Evolutionary conservation across 2,113 vertebrate species (phyloP), one percentile per base, ranked within the genome.

Genomic region (Dolichallabes microphthalmus): DNA sequence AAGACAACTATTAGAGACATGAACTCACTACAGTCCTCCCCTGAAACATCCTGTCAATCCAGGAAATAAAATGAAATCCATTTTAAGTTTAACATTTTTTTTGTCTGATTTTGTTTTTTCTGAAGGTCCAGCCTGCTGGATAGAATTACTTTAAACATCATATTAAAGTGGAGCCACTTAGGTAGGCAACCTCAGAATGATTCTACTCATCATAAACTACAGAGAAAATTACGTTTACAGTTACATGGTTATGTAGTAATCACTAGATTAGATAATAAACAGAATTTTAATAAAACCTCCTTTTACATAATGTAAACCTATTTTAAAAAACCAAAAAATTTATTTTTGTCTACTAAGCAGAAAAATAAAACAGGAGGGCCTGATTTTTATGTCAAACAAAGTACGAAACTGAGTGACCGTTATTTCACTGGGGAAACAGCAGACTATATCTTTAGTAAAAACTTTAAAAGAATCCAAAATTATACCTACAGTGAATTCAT

Each of bases 51-150:
- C 69, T 71, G 60, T 45, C n/a, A 52, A 19, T 83, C 74, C 14
- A 58, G 35, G 50, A 82, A 82, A 55, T 9, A 22, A 50, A 64
- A 32, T 22, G 14, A 14, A 30, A 83, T 75, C 32, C 53, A 64
- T 32, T 77, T 30, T 57, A 57, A 39, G 39, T 75, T 76, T 35
- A 39, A 53, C 19, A 63, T 8, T 22, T 30, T 27, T 66, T 64
- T 50, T 45, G 17, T 45, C 3, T 50, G 25, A 63, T 58, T 22
- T 22, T 27, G 12, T 55, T 25, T 35, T 57, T 85, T 14, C 45
- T 69, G 20, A 58, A 35, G 76, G 85, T 83, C 87, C 87, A 88
- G 87, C 87, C 84, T 74, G 87, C 84, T 88, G 84, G 87, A 88
- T 58, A 53, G n/a, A 50, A 71, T 69, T 71, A 8, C 25, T 77